These are phyloP conservation scores for Ceyx margarethae DNA, from an alignment of 2,113 vertebrate genomes.

Conservation along the genomic window DNA sequence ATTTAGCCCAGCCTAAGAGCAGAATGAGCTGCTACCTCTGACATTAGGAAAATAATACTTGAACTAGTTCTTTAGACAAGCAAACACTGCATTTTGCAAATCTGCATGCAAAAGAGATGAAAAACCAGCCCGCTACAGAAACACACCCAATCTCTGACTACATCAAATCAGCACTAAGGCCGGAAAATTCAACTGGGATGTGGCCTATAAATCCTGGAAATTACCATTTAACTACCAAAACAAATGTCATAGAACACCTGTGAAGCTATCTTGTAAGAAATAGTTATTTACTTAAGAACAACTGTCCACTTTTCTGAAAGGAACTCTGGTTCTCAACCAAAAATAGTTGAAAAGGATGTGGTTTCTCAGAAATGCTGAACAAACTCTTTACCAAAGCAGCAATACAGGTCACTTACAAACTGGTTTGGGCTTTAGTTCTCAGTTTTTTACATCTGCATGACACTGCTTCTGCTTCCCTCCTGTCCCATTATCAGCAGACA, in stretches of 20 bases:
- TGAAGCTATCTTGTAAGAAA: neutral
- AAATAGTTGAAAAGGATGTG: slow-evolving; percentile 32
- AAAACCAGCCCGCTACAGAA: neutral
- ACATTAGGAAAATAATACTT: neutral
- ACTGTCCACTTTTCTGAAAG: neutral
- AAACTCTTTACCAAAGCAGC: neutral
- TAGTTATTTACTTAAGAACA: neutral
- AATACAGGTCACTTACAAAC: neutral
- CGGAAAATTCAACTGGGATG: neutral
- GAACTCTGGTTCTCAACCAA: neutral
- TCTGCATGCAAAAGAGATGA: neutral
- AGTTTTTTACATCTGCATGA: neutral
- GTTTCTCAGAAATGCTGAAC: slow-evolving; percentile 38
- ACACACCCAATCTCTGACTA: neutral
- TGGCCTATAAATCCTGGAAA: neutral
- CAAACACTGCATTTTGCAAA: neutral
- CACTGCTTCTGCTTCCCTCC: neutral
- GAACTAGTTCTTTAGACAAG: neutral
- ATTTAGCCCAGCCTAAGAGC: neutral
- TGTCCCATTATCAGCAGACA: neutral
- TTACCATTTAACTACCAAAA: neutral
- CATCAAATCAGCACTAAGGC: neutral
- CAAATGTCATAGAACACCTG: neutral
- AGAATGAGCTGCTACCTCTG: neutral
- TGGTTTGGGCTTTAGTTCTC: slow-evolving; percentile 21